Percentiles rank a stretch among this genome's conserved stretches.
Conservation (phyloP, 2,888 invertebrate species). For the Slavum lentiscoides region DNA sequence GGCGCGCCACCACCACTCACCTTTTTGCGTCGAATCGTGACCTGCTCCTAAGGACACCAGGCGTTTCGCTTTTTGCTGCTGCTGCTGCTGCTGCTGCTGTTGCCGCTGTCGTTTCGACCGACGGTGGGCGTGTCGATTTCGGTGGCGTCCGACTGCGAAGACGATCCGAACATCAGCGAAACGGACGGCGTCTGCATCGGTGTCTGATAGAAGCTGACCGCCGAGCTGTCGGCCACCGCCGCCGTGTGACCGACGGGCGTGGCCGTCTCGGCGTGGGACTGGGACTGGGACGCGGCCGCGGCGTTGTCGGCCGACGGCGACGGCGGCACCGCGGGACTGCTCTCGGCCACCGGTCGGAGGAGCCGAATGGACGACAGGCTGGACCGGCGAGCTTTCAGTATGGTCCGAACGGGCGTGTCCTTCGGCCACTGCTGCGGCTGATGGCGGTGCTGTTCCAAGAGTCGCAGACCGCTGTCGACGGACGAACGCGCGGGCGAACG, state of each 20-base stretch:
- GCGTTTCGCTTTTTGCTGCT: neutral
- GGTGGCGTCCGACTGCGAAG: neutral
- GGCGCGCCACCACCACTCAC: too few species aligned
- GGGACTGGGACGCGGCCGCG: neutral
- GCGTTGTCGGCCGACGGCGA: neutral
- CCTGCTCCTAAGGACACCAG: too few species aligned
- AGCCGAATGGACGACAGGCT: neutral
- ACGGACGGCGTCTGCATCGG: conserved; percentile 20
- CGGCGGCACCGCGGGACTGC: conserved; percentile 19
- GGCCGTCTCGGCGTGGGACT: neutral
- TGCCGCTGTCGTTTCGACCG: neutral
- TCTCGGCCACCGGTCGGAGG: conserved; percentile 31
- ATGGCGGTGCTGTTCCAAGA: neutral
- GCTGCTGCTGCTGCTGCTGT: too few species aligned
- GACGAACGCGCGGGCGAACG: neutral
- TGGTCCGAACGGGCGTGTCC: conserved; percentile 1
- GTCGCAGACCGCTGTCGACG: neutral
- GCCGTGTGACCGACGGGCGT: neutral
- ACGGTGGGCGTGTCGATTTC: too few species aligned
- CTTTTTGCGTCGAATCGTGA: neutral
- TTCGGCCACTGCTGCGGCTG: neutral
- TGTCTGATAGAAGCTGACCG: conserved; percentile 16
- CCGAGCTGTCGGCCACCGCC: neutral
- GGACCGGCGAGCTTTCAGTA: conserved; percentile 19
- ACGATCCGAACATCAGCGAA: neutral